These are phyloP conservation scores for Tragelaphus scriptus DNA, from an alignment of 2,113 vertebrate species.

Conservation along the genomic window DNA sequence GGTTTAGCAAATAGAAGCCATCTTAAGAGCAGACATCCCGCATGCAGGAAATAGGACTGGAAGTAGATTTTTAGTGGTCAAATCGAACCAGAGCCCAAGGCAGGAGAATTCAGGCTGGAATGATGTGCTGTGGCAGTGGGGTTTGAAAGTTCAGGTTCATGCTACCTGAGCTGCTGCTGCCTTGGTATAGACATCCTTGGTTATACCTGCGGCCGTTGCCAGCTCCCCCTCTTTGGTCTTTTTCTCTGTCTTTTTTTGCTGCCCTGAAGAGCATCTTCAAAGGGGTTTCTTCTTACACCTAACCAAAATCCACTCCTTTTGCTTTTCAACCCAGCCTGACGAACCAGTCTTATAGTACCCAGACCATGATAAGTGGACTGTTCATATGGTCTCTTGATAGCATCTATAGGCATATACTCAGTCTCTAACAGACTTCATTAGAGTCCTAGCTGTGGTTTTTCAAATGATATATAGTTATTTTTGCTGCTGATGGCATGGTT, in stretches of 20 bases:
- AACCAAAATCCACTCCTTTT: neutral
- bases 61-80: neutral
- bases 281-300: neutral
- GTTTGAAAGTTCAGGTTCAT: neutral
- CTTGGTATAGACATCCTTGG: neutral
- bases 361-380: neutral
- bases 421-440: neutral
- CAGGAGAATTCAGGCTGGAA: neutral
- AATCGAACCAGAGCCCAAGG: neutral
- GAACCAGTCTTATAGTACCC: neutral
- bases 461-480: neutral
- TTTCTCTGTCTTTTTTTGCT: neutral
- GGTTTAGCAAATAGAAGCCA: neutral
- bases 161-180: no score
- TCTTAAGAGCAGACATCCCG: neutral
- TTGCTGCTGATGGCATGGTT: neutral
- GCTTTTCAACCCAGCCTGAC: neutral
- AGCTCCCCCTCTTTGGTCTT: neutral
- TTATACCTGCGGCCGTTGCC: neutral
- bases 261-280: neutral
- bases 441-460: neutral
- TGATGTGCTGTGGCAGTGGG: accelerated
- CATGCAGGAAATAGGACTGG: neutral
- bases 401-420: neutral
- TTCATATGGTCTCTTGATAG: neutral